phyloP scores from a whole-genome alignment of 2,888 invertebrate genomes.

The Osedax frankpressi region DNA sequence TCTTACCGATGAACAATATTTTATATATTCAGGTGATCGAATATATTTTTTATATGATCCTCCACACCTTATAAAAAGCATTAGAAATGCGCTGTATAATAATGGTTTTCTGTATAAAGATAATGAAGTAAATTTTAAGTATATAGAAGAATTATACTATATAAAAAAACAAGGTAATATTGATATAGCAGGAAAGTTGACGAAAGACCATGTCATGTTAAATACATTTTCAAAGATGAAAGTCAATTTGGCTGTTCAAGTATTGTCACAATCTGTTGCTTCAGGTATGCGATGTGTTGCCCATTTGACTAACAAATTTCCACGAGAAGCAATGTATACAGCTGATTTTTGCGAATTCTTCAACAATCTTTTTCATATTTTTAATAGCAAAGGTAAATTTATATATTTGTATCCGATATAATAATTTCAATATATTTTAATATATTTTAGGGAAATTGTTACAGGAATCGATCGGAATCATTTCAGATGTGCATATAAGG shows the following conservation, averaged over 20 bases:
- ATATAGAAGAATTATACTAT: not conserved
- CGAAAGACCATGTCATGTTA: not conserved
- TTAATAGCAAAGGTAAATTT: not conserved
- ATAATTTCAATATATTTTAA: too few species aligned
- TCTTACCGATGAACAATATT: not conserved
- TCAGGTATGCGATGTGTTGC: not conserved
- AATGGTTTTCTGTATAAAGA: not conserved
- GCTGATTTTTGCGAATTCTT: not conserved
- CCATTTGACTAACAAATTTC: not conserved
- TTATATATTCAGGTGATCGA: not conserved
- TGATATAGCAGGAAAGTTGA: not conserved
- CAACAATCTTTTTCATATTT: not conserved
- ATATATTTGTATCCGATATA: not conserved
- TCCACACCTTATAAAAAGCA: conserved; percentile 6
- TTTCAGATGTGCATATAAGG: not conserved
- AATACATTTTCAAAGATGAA: not conserved
- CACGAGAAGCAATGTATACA: not conserved
- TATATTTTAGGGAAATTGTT: not conserved
- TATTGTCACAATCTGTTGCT: not conserved
- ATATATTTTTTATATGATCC: conserved; percentile 2
- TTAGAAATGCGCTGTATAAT: not conserved
- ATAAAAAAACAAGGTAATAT: not conserved
- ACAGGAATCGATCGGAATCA: not conserved
- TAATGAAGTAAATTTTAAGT: not conserved
- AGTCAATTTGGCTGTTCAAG: not conserved